Evolutionary conservation across 2,113 vertebrate genomes (phyloP).

Genomic region (Ochotona princeps): DNA sequence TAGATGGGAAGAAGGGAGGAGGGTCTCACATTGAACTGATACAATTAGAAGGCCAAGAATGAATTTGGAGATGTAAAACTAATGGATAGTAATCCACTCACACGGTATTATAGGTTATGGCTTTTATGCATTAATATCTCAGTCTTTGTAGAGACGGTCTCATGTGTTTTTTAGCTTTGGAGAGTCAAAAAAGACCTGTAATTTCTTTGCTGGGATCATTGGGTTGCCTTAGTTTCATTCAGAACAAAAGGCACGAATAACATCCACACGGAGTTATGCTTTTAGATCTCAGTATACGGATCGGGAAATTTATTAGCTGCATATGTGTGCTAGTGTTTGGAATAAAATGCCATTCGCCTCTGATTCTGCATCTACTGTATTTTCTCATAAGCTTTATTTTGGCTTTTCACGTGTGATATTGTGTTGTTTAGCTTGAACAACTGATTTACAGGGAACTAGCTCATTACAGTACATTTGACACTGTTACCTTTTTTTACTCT

Average conservation of each 20-base stretch:
- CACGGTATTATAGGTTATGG: neutral
- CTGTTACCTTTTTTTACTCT: neutral
- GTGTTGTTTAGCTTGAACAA: neutral
- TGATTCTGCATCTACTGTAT: neutral
- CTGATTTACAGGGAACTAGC: neutral
- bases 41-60: neutral
- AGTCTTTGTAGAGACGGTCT: neutral
- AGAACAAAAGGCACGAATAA: neutral
- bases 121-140: slow-evolving; percentile 1
- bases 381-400: slow-evolving; percentile 56
- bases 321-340: neutral
- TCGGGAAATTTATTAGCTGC: neutral
- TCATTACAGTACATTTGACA: neutral
- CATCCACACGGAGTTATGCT: neutral
- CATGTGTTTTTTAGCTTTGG: neutral
- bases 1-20: neutral
- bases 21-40: neutral
- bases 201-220: neutral
- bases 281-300: neutral
- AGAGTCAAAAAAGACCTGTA: neutral
- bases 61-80: neutral
- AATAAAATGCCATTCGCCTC: neutral
- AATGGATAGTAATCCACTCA: neutral
- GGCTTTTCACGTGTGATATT: neutral
- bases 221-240: slow-evolving; percentile 46